phyloP scores from a whole-genome alignment of 1,140 invertebrate genomes.

The Trichoplusia ni region DNA sequence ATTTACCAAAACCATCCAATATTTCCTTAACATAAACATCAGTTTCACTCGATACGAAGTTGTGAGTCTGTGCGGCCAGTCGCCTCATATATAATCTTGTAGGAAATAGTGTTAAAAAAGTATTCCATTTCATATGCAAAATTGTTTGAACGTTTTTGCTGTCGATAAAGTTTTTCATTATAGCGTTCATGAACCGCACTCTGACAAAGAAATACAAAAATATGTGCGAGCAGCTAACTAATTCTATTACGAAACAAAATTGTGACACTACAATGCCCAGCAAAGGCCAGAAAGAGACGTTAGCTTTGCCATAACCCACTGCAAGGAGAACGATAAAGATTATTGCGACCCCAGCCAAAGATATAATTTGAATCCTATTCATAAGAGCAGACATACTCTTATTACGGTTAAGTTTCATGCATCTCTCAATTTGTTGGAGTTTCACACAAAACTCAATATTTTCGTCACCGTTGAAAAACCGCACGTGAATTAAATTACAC shows the following conservation, averaged over 20 bases:
- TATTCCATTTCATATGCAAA: background rate
- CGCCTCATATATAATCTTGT: slow-evolving; percentile 38
- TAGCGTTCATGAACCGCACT: slow-evolving; percentile 52
- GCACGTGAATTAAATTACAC: slow-evolving; percentile 46
- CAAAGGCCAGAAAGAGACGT: slow-evolving; percentile 4
- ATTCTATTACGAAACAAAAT: slow-evolving; percentile 44
- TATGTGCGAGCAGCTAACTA: slow-evolving; percentile 47
- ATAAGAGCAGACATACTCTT: slow-evolving; percentile 30
- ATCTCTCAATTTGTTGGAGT: slow-evolving; percentile 57
- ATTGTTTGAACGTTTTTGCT: slow-evolving; percentile 4
- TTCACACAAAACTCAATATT: slow-evolving; percentile 56
- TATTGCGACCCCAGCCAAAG: slow-evolving; percentile 9
- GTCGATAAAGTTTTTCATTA: slow-evolving; percentile 47
- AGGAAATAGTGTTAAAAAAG: slow-evolving; percentile 8
- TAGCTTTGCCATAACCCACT: background rate
- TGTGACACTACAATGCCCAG: slow-evolving; percentile 34
- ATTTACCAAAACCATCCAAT: slow-evolving; percentile 45
- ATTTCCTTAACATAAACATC: slow-evolving; percentile 52
- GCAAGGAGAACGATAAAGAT: background rate
- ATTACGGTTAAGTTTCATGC: slow-evolving; percentile 48
- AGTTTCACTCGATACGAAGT: slow-evolving; percentile 44
- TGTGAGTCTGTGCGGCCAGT: slow-evolving; percentile 41
- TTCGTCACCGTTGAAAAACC: slow-evolving; percentile 45
- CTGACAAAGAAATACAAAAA: slow-evolving; percentile 52
- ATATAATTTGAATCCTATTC: slow-evolving; percentile 36